Percentiles rank a stretch among this genome's conserved stretches.
These are phyloP conservation scores for Panthera uncia DNA, from an alignment of 2,113 vertebrate genomes.

Conservation along the genomic window DNA sequence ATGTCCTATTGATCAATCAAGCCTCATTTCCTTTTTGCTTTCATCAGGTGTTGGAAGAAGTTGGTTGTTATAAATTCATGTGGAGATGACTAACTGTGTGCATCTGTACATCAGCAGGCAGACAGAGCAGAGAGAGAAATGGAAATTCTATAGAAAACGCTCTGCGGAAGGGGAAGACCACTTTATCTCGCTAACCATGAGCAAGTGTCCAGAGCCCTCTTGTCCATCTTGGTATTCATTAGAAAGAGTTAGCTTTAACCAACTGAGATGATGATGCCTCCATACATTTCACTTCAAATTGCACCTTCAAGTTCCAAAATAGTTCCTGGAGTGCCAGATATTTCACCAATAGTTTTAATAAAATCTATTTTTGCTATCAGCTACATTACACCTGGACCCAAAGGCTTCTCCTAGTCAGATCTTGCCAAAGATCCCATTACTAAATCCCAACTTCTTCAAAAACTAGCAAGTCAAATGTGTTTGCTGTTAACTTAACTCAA, in stretches of 20 bases:
- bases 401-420: background rate
- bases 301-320: background rate
- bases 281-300: background rate
- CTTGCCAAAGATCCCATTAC: background rate
- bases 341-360: background rate
- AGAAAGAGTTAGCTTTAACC: background rate
- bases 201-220: background rate
- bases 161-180: background rate
- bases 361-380: background rate
- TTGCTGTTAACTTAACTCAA: background rate
- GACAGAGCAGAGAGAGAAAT: background rate
- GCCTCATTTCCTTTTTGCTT: slow-evolving; percentile 26
- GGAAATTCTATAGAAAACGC: background rate
- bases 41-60: slow-evolving; percentile 10
- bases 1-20: slow-evolving; percentile 6
- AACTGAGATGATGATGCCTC: background rate
- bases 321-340: background rate
- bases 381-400: background rate
- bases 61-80: background rate
- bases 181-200: background rate
- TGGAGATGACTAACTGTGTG: background rate
- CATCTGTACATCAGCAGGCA: background rate
- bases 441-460: background rate
- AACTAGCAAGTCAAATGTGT: background rate
- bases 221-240: background rate